These are phyloP conservation scores for Laupala kohalensis DNA, from an alignment of 1,140 invertebrate genomes.

Conservation along the genomic window DNA sequence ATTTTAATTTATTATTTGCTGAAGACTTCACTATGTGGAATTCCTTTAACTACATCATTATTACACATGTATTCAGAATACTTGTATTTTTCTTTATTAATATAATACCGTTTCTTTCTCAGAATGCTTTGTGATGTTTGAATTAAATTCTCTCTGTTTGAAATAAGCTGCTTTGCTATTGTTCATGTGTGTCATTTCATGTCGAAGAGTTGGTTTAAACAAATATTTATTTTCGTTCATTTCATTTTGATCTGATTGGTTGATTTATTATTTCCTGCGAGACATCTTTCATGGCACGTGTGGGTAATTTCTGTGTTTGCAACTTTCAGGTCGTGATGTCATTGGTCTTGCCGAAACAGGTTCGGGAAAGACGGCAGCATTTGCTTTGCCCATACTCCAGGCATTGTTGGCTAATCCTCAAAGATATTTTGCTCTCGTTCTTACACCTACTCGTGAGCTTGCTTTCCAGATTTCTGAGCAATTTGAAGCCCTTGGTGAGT, in stretches of 20 bases:
- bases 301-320: neutral
- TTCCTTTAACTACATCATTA: too few relatives aligned
- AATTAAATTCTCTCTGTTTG: too few relatives aligned
- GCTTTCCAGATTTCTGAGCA: slow-evolving; percentile 94
- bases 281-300: too few relatives aligned
- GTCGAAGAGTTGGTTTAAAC: too few relatives aligned
- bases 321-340: slow-evolving; percentile 68
- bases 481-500: slow-evolving; percentile 78
- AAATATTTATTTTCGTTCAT: neutral
- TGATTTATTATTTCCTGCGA: neutral
- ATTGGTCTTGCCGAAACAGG: slow-evolving; percentile 96
- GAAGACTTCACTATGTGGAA: too few relatives aligned
- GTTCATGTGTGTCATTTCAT: too few relatives aligned
- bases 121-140: too few relatives aligned
- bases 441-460: slow-evolving; percentile 94
- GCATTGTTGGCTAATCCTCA: slow-evolving; percentile 80
- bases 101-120: too few relatives aligned
- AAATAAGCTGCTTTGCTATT: too few relatives aligned
- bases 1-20: too few relatives aligned
- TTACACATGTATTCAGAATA: too few relatives aligned
- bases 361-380: slow-evolving; percentile 95
- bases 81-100: too few relatives aligned
- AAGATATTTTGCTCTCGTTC: slow-evolving; percentile 81
- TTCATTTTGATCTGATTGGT: neutral
- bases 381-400: slow-evolving; percentile 91